These are phyloP conservation scores for Pollachius pollachius DNA, from an alignment of 2,113 vertebrate genomes.

Conservation along the genomic window DNA sequence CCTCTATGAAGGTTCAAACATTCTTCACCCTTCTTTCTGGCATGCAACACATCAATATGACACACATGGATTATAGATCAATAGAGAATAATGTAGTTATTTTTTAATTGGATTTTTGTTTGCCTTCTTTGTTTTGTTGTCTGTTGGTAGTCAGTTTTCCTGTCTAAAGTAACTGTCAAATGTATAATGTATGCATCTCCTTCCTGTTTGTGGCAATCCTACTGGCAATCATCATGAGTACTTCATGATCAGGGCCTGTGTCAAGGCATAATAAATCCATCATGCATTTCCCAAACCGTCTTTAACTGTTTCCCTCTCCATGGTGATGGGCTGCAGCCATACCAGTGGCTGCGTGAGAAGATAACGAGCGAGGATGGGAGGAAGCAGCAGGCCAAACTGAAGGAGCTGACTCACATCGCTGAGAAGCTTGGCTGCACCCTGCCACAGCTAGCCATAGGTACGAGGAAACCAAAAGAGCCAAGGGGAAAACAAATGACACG, in stretches of 20 bases:
- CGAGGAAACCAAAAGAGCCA: constrained; percentile 19
- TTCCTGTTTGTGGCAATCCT: background rate
- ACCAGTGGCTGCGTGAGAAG: constrained; percentile 96
- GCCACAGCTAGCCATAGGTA: constrained; percentile 93
- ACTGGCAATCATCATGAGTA: background rate
- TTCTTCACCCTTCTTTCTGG: too few species aligned
- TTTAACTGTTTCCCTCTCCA: too few species aligned
- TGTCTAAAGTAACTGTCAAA: too few species aligned
- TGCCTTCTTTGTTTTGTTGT: too few species aligned
- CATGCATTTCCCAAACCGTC: background rate
- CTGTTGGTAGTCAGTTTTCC: too few species aligned
- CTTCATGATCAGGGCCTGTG: background rate
- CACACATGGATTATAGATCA: too few species aligned
- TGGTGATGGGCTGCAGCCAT: constrained; percentile 74
- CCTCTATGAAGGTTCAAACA: constrained; percentile 86
- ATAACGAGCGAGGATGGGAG: constrained; percentile 90
- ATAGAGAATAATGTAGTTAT: too few species aligned
- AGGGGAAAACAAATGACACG: background rate
- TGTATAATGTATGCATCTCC: background rate
- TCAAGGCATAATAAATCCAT: background rate
- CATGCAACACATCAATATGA: too few species aligned
- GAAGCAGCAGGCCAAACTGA: constrained; percentile 91
- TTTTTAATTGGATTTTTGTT: too few species aligned
- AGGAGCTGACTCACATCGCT: constrained; percentile 87
- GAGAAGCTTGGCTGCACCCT: constrained; percentile 91